A percentile compares a stretch with the other conserved stretches of the same genome.
Conservation (phyloP, 2,888 invertebrate species). For the Seira ritae region DNA sequence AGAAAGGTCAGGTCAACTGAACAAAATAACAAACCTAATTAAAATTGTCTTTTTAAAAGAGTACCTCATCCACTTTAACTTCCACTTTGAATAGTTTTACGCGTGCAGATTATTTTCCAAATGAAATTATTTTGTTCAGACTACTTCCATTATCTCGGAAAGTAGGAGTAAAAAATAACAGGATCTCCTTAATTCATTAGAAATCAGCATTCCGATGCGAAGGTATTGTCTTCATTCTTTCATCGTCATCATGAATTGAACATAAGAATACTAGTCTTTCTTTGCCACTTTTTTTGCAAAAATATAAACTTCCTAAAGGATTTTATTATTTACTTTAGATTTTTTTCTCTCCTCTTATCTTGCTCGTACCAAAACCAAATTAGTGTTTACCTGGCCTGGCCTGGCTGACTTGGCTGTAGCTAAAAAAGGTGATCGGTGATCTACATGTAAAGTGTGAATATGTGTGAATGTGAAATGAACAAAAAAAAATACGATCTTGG, state of each 20-base stretch:
- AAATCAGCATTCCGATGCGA: background rate
- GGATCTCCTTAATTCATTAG: background rate
- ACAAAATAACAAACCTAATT: background rate
- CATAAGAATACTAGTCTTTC: background rate
- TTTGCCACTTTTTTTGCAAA: background rate
- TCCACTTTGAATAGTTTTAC: too few relatives aligned
- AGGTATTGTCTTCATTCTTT: too few relatives aligned
- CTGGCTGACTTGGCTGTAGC: too few relatives aligned
- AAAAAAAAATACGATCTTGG: background rate
- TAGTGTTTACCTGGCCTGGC: too few relatives aligned
- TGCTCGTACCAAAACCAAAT: background rate
- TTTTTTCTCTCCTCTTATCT: background rate
- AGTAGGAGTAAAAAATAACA: too few relatives aligned
- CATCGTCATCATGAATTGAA: background rate
- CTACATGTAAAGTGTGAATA: background rate
- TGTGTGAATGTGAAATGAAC: background rate
- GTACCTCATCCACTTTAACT: too few relatives aligned
- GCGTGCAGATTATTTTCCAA: too few relatives aligned
- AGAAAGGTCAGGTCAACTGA: too few relatives aligned
- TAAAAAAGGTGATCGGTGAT: background rate
- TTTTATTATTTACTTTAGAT: too few relatives aligned
- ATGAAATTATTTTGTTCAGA: too few relatives aligned
- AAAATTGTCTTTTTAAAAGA: background rate
- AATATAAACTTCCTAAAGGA: background rate
- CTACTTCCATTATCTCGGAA: too few relatives aligned